Base-by-base conservation (phyloP, 2,888 invertebrate species). In the Atethmia centrago region DNA sequence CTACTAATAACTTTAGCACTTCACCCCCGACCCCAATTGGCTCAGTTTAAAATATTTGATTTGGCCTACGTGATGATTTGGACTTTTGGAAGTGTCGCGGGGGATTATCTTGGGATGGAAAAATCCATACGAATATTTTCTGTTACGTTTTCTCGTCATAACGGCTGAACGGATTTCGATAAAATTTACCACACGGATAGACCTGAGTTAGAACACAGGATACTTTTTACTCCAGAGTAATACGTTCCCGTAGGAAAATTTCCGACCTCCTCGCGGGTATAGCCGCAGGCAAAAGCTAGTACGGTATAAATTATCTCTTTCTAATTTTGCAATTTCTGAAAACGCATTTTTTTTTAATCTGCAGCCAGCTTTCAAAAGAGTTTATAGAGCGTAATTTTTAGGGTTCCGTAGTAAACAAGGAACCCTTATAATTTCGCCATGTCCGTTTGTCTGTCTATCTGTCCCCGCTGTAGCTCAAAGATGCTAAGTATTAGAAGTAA, bases 1-100 rank as follows among this genome's bases (percentile, higher is more conserved):
- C 74, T 83, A 83, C 78, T 80, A 84, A 87, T 81, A 87, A 85
- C 87, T 87, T 83, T 67, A 63, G 36, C 77, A 83, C 77, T 87
- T 79, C 71, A 61, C 62, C 64, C 65, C 58, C 25, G 69, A 82
- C 71, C 77, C 56, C 74, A 61, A 74, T 72, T 69, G 77, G 72
- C 63, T 55, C 67, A 80, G 83, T 87, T n/a, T 83, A 77, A 80
- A 81, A 81, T 80, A 80, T 79, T 76, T 70, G 56, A 82, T 78
- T 73, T 63, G n/a, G 51, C 42, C 62, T 77, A 70, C 74, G 74
- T 72, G 67, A 67, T 65, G 56, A 64, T 69, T 69, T 28, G 12
- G 53, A 65, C n/a, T 49, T 69, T 79, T 25, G 8, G 19, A 63
- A n/a, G 40, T 36, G 40, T 49, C 25, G 16, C n/a, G 28, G 4